Evolutionary conservation across 1,140 invertebrate genomes (phyloP).

Genomic region (Ips typographus): DNA sequence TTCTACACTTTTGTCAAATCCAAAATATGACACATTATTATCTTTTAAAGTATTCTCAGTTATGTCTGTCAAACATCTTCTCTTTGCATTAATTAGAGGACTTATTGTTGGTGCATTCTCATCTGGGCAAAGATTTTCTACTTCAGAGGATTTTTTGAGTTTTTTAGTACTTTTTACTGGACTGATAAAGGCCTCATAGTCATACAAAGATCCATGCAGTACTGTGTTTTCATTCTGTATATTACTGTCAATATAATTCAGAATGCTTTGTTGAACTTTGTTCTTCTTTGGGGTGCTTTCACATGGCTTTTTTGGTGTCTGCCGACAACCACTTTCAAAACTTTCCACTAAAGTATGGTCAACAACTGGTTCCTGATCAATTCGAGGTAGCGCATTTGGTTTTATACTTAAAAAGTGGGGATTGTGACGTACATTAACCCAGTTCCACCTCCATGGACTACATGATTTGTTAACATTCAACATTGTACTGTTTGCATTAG

Average conservation of each 20-base stretch:
- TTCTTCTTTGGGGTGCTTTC: slow-evolving; percentile 10
- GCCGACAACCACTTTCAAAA: slow-evolving; percentile 13
- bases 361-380: slow-evolving; percentile 35
- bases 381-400: slow-evolving; percentile 29
- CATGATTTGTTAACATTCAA: not conserved
- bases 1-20: slow-evolving; percentile 20
- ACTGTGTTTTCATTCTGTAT: slow-evolving; percentile 28
- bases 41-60: slow-evolving; percentile 10
- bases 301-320: not conserved
- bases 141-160: too few species aligned
- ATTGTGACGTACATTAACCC: slow-evolving; percentile 26
- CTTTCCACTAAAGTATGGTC: slow-evolving; percentile 35
- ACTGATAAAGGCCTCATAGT: slow-evolving; percentile 33
- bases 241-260: slow-evolving; percentile 30
- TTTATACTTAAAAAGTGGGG: slow-evolving; percentile 36
- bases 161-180: slow-evolving; percentile 26
- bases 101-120: not conserved
- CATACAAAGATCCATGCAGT: slow-evolving; percentile 27
- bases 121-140: too few species aligned
- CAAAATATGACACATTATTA: slow-evolving; percentile 24
- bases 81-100: not conserved
- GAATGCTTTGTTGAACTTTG: slow-evolving; percentile 20
- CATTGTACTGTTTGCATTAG: slow-evolving; percentile 39
- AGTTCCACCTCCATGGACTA: slow-evolving; percentile 38
- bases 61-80: slow-evolving; percentile 20